These are phyloP conservation scores for Trichacis sp. DNA, from an alignment of 2,888 invertebrate genomes.

Conservation along the genomic window DNA sequence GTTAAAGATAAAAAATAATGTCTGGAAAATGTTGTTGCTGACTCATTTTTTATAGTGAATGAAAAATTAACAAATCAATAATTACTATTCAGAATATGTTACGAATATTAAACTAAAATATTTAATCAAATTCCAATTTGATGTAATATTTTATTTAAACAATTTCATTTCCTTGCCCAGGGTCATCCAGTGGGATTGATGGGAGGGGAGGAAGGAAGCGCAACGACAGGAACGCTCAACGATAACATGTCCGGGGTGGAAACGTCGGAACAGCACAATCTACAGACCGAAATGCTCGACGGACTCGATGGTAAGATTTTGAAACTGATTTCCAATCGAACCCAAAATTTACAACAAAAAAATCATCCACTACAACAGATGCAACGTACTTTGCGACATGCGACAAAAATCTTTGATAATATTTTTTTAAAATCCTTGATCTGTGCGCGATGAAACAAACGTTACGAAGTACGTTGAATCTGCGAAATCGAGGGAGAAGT, in stretches of 20 bases:
- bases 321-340: slow-evolving; percentile 25
- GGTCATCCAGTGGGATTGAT: slow-evolving; percentile 64
- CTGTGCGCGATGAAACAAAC: no score
- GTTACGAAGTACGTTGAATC: slow-evolving; percentile 53
- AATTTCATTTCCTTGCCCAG: slow-evolving; percentile 37
- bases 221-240: slow-evolving; percentile 60
- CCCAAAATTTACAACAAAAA: slow-evolving; percentile 6
- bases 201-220: slow-evolving; percentile 61
- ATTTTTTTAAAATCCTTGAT: no score
- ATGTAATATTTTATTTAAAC: no score
- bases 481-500: slow-evolving; percentile 66
- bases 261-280: slow-evolving; percentile 65
- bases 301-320: slow-evolving; percentile 69
- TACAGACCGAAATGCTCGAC: slow-evolving; percentile 68
- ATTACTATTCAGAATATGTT: no score
- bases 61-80: no score
- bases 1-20: no score
- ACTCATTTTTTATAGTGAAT: no score
- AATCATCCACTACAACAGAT: slow-evolving; percentile 16
- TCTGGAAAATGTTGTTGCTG: no score
- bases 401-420: no score
- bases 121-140: no score
- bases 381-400: slow-evolving; percentile 34
- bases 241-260: slow-evolving; percentile 63
- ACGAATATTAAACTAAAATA: no score